Base-by-base conservation (phyloP, 2,797 vertebrate species). In the Propithecus deckenii region DNA sequence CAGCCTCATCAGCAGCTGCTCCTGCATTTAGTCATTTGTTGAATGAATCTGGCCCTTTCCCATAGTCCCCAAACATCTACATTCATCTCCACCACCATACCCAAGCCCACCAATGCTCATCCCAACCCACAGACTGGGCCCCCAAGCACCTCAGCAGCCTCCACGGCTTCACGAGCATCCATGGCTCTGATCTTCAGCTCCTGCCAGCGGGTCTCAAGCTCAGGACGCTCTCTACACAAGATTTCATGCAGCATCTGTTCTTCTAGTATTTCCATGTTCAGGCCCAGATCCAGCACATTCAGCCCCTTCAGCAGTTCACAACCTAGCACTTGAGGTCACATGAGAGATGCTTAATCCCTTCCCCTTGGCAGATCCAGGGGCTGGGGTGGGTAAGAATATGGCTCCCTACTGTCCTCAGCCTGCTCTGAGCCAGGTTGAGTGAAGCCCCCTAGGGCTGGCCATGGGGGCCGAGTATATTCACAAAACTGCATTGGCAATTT, bases 231-330 rank as follows among this genome's bases (percentile, higher is more conserved):
- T 2, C 96, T 80, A 41, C 97, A 97, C 97, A 99, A 88, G 67
- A 99, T 97, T 97, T 99, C 99, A 32, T 98, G 98, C 97, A 99
- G 98, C 98, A 99, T 97, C 93, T 99, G 97, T 85, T 99, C 98
- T 97, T 99, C 98, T 76, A 99, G 97, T 74, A 99, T 98, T 5
- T 98, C 97, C 50, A 95, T 94, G 97, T 99, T 98, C 74, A 99
- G 97, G 69, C 99, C 98, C 94, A 99, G 97, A 98, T 99, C 99
- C 74, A 99, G 97, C 52, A 99, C 98, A 38, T 97, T 97, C 18
- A 99, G 97, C 86, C 94, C 92, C 89, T 99, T 98, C 96, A 99
- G 96, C 57, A 99, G 92, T 35, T 98, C 98, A 0, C 97, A 97
- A 74, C 99, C 99, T 78, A 99, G 96, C 81, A 97, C 99, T 99